Percentiles rank a stretch among this genome's conserved stretches.
Evolutionary conservation across 2,797 vertebrate genomes (phyloP).

Genomic region (Lophius americanus): DNA sequence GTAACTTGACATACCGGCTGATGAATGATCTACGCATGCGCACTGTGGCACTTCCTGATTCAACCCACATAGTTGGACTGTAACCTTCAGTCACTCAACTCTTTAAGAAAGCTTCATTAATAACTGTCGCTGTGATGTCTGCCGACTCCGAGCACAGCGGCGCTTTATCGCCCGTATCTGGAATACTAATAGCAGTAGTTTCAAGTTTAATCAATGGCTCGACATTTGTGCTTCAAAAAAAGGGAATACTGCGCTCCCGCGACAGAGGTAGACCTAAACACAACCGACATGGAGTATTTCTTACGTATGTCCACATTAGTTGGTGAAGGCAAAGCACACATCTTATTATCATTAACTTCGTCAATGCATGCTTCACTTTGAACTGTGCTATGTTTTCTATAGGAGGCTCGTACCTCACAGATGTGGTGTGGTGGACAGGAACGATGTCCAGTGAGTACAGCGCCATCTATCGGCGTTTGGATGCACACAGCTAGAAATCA

Average conservation of each 20-base stretch:
- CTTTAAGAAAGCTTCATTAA: background rate
- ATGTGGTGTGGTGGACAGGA: conserved; percentile 95
- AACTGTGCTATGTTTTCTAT: conserved; percentile 4
- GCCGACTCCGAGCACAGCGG: background rate
- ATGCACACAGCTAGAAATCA: background rate
- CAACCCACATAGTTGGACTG: background rate
- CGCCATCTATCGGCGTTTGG: conserved; percentile 11
- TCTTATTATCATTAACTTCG: background rate
- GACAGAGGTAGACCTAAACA: conserved; percentile 79
- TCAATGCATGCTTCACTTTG: background rate
- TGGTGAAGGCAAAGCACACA: too few species aligned
- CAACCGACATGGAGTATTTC: background rate
- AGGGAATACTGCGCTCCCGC: conserved; percentile 90
- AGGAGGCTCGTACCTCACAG: conserved; percentile 91
- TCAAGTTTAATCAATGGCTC: conserved; percentile 96
- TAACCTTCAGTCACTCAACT: background rate
- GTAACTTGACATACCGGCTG: background rate
- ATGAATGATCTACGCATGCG: conserved; percentile 33
- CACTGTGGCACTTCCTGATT: conserved; percentile 5
- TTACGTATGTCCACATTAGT: fast-evolving
- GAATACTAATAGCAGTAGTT: conserved; percentile 87
- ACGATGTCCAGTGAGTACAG: conserved; percentile 91
- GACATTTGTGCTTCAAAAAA: conserved; percentile 95
- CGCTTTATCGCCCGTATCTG: conserved; percentile 64
- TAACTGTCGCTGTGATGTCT: conserved; percentile 31